Evolutionary conservation across 2,888 invertebrate species (phyloP), one percentile per base, ranked within the genome.

Genomic region (Notodonta dromedarius): DNA sequence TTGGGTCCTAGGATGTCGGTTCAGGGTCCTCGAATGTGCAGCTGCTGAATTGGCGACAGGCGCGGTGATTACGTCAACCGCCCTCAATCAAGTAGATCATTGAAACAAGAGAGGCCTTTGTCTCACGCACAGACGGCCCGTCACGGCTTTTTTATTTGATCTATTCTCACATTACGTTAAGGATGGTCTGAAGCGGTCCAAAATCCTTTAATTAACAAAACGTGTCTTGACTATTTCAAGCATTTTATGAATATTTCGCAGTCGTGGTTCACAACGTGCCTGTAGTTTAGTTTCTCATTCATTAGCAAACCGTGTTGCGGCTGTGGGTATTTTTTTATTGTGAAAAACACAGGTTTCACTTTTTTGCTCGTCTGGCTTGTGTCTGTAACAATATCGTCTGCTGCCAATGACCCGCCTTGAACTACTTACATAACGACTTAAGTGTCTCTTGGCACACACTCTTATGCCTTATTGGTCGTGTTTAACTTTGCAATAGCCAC

Each of bases 371-470:
- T 92, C 93, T 93, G 89, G 90, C 82, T 79, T 75, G 79, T 79
- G 92, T 92, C 91, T 92, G 89, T 80, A 85, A 78, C 81, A 80
- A 85, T 86, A 84, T 80, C 79, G 88, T 82, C 83, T 76, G 82
- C 79, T 79, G 90, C 83, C 91, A 88, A 85, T 81, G 91, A 90
- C 89, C 92, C 79, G 83, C 93, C 93, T 93, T 93, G 93, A 91
- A 91, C 91, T 84, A 91, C 79, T 90, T 91, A 87, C 85, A 83
- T 89, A 88, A 88, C 83, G 73, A 74, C 76, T 74, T 66, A 70
- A 72, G 71, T 75, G 74, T 70, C 75, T 76, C 74, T 77, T 78
- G 74, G 74, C 71, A 65, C 71, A 70, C 74, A 69, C 76, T 78
- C 77, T 77, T 74, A 65, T 62, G 63, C 76, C 74, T 76, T 76